A percentile compares a stretch with the other conserved stretches of the same genome.
Evolutionary conservation across 2,888 invertebrate species (phyloP).

Genomic region (Platycnemis pennipes): DNA sequence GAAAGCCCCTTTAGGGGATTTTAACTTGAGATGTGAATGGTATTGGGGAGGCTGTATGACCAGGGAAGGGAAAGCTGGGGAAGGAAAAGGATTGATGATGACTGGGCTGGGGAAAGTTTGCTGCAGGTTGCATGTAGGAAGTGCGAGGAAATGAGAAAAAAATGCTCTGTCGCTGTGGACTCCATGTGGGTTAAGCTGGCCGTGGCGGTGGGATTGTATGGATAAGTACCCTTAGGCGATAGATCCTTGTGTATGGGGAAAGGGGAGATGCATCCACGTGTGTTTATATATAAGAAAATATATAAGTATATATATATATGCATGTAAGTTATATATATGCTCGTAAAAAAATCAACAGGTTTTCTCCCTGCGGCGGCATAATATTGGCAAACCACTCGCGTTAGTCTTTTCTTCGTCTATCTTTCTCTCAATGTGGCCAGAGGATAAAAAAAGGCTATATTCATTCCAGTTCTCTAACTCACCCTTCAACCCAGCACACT

Average conservation of each 20-base stretch:
- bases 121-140: not conserved
- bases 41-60: not conserved
- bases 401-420: too few species aligned
- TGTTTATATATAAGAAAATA: not conserved
- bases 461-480: not conserved
- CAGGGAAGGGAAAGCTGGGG: not conserved
- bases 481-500: not conserved
- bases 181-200: not conserved
- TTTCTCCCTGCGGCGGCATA: too few species aligned
- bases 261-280: not conserved
- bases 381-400: too few species aligned
- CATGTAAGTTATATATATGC: not conserved
- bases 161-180: not conserved
- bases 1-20: not conserved
- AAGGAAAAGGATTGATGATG: not conserved
- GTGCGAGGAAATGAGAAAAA: not conserved
- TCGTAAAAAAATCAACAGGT: too few species aligned
- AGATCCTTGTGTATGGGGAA: not conserved
- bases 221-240: not conserved
- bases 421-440: too few species aligned
- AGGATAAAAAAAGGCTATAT: not conserved
- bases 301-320: not conserved
- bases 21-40: not conserved
- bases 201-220: not conserved
- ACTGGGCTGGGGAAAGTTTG: not conserved